Evolutionary conservation across 2,797 vertebrate species (phyloP), one percentile per base, ranked within the genome.

Genomic region (Danio tinwini): DNA sequence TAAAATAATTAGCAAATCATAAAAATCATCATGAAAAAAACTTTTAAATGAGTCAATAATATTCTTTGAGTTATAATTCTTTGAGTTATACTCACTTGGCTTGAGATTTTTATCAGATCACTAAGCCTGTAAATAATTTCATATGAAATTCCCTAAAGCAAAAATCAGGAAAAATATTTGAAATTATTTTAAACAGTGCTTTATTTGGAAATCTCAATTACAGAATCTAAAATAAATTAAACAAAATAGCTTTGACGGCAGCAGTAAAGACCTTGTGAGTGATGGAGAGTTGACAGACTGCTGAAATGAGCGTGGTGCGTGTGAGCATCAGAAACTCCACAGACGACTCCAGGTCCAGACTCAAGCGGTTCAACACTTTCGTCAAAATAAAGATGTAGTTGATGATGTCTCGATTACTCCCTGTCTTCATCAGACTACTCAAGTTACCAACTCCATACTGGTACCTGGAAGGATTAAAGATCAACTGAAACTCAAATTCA

Each of bases 361-460:
- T 89, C 86, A 95, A 87, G 74, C 91, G 91, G 83, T 93, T 93
- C 73, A 96, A 86, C 45, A 93, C 84, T 11, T 45, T 12, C 19
- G 90, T 86, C 67, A 95, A 80, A 74, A 95, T 81, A 19, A 85
- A 80, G 55, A 95, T 13, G 37, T 93, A 93, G 87, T 93, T 95
- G 69, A 88, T 86, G 37, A 91, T 86, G 84, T 95, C 94, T 5
- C 29, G 29, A 2, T 65, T 75, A 86, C 91, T 94, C 14, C 93
- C 92, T 45, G 91, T 88, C 61, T 76, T 86, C 82, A 91, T 76
- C 55, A 96, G 85, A 59, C 84, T 83, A 0, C 94, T 93, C 72
- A 96, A 87, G 78, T 90, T 95, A 86, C 82, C 90, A 72, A 95
- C 47, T 81, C 89, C 88, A 37, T 89, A 88, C 52, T 85, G 81